Evolutionary conservation across 2,797 vertebrate species (phyloP), one percentile per base, ranked within the genome.

Genomic region (Uromys caudimaculatus): DNA sequence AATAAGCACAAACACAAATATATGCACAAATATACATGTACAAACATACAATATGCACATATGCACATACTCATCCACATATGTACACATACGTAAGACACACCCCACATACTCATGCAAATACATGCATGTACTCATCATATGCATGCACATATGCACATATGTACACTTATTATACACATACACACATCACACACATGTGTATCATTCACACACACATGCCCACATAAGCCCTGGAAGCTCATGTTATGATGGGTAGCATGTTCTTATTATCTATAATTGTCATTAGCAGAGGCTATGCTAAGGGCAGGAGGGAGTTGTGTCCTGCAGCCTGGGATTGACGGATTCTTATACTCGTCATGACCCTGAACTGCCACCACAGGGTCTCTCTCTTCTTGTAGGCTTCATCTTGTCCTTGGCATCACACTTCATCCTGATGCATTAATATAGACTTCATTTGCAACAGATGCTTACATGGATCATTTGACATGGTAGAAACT

Each of bases 381-480:
- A 21, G 21, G 41, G 16, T 21, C 11, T 32, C 7, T n/a, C 11
- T 17, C 12, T 58, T 56, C 75, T 11, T 23, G 16, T 24, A 60
- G 2, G 21, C 67, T 41, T 71, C 41, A 1, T 3, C 27, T 7
- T 0, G 12, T 24, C 84, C 69, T 60, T 6, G 1, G 23, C 8
- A 2, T 41, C 38, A 1, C 9, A 17, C 4, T 14, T 78, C 32
- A 0, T 24, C 44, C 32, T 0, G 21, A 16, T 14, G 2, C 13
- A 17, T 38, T 52, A 41, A 13, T 21, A 8, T 0, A 14, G 27
- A 44, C 77, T 35, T 0, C 3, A 6, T n/a, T 76, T 52, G 41
- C n/a, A 50, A 82, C 19, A 13, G 41, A 27, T 8, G 10, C 24
- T 58, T 44, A 47, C 35, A 16, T 0, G 0, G 52, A 67, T 47